Evolutionary conservation across 2,888 invertebrate genomes (phyloP).

Genomic region (Cheilosia vulpina): DNA sequence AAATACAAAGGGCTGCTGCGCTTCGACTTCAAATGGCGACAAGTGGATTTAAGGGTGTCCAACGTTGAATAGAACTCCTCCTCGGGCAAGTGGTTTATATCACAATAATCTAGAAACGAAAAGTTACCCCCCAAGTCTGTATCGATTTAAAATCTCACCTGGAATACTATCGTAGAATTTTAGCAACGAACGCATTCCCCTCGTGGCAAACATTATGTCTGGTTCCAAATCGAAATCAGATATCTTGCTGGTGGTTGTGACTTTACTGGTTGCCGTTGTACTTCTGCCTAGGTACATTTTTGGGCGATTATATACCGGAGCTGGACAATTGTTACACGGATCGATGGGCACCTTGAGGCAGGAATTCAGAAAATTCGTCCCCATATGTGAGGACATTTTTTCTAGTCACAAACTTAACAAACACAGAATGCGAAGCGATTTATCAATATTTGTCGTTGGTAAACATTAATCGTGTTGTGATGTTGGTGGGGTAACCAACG

Average conservation of each 20-base stretch:
- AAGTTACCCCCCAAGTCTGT: not conserved
- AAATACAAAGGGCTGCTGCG: conserved; percentile 45
- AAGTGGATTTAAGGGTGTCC: conserved; percentile 83
- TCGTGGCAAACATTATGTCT: conserved; percentile 75
- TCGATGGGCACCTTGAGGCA: conserved; percentile 90
- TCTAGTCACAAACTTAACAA: not conserved
- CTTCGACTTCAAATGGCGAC: conserved; percentile 78
- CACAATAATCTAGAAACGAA: conserved; percentile 86
- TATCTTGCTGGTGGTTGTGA: conserved; percentile 42
- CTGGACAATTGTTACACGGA: conserved; percentile 89
- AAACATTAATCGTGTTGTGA: conserved; percentile 44
- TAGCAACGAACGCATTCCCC: conserved; percentile 86
- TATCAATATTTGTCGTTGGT: conserved; percentile 57
- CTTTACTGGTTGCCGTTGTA: conserved; percentile 66
- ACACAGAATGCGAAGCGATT: conserved; percentile 30
- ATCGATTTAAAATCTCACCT: conserved; percentile 77
- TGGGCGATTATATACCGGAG: conserved; percentile 88
- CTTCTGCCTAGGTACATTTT: conserved; percentile 79
- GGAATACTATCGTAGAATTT: conserved; percentile 92
- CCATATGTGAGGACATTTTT: conserved; percentile 85
- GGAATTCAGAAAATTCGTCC: conserved; percentile 88
- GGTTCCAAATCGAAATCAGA: conserved; percentile 49
- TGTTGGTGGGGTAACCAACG: conserved; percentile 49
- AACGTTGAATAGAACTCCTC: conserved; percentile 90
- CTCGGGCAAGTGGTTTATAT: conserved; percentile 89